phyloP scores from a whole-genome alignment of 1,140 invertebrate genomes.

The Drosophila serrata region DNA sequence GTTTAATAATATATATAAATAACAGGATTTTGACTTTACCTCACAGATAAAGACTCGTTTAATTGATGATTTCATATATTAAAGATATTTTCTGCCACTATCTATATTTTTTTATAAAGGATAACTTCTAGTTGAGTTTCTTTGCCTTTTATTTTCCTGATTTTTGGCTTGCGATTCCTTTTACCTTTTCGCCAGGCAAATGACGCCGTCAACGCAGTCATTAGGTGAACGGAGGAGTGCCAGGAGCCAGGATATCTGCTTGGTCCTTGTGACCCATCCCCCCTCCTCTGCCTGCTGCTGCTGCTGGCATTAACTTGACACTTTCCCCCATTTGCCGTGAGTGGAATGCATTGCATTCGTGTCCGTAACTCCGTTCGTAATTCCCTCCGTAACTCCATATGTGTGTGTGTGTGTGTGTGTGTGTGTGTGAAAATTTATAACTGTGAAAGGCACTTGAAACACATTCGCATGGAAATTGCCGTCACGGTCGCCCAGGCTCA shows the following conservation, averaged over 20 bases:
- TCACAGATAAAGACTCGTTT: too few relatives aligned
- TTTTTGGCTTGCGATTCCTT: slow-evolving; percentile 35
- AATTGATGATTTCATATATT: too few relatives aligned
- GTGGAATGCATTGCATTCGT: slow-evolving; percentile 47
- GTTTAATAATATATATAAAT: too few relatives aligned
- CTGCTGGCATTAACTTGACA: slow-evolving; percentile 80
- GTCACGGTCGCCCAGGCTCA: slow-evolving; percentile 12
- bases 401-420: not conserved
- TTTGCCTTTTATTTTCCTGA: not conserved
- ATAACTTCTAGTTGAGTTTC: slow-evolving; percentile 10
- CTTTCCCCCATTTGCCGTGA: slow-evolving; percentile 76
- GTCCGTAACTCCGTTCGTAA: slow-evolving; percentile 10
- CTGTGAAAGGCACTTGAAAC: slow-evolving; percentile 78
- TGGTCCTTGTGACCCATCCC: slow-evolving; percentile 1
- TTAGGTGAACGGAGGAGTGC: slow-evolving; percentile 47
- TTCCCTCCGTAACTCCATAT: slow-evolving; percentile 13
- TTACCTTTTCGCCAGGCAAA: slow-evolving; percentile 67
- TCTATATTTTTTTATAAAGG: not conserved
- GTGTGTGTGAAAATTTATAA: slow-evolving; percentile 69
- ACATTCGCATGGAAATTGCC: slow-evolving; percentile 76
- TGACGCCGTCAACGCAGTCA: slow-evolving; percentile 78
- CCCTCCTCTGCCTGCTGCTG: slow-evolving; percentile 28
- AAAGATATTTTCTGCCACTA: too few relatives aligned
- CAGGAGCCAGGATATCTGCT: slow-evolving; percentile 29
- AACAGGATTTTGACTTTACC: too few relatives aligned